These are phyloP conservation scores for Osmerus eperlanus DNA, from an alignment of 2,113 vertebrate genomes.

Conservation along the genomic window DNA sequence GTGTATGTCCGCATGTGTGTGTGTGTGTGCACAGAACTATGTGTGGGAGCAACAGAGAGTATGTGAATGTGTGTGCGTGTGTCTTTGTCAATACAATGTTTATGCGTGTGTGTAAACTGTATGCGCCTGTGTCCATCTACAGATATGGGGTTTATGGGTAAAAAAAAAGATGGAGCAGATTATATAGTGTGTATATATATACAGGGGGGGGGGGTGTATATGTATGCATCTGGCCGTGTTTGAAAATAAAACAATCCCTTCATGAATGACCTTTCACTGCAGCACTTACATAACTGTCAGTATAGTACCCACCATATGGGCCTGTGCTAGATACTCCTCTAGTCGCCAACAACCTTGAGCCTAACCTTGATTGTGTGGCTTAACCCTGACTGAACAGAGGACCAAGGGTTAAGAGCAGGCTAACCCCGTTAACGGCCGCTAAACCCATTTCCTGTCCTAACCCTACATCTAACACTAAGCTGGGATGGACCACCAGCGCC, in stretches of 20 bases:
- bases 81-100: background rate
- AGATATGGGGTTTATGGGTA: background rate
- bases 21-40: too few species aligned
- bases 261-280: too few species aligned
- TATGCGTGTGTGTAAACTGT: background rate
- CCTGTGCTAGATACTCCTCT: too few species aligned
- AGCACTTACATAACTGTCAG: too few species aligned
- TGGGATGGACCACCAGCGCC: background rate
- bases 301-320: too few species aligned
- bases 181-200: background rate
- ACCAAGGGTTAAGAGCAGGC: background rate
- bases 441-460: conserved; percentile 22
- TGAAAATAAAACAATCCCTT: too few species aligned
- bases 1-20: too few species aligned
- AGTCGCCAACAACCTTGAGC: too few species aligned
- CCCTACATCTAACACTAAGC: conserved; percentile 9
- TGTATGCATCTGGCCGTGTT: too few species aligned
- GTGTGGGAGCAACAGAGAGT: background rate
- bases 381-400: too few species aligned
- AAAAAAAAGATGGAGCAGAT: background rate
- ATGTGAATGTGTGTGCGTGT: background rate
- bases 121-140: background rate
- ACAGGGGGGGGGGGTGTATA: too few species aligned
- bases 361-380: too few species aligned
- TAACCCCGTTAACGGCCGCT: conserved; percentile 21